Evolutionary conservation across 1,140 invertebrate species (phyloP).

Genomic region (Cotesia chilonis): DNA sequence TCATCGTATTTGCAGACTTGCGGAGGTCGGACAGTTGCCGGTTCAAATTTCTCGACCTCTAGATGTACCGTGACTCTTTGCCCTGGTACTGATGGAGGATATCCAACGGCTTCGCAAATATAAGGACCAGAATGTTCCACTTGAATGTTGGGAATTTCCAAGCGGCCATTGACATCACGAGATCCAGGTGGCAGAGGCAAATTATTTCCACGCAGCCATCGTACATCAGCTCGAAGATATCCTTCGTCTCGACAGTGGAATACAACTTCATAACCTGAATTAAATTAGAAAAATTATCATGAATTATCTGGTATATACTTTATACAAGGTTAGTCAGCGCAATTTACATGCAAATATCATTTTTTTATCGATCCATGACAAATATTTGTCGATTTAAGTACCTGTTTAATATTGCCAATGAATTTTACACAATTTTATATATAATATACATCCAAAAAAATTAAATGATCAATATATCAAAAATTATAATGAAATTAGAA

Average conservation of each 20-base stretch:
- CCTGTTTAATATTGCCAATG: neutral
- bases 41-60: slow-evolving; percentile 72
- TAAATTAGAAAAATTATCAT: neutral
- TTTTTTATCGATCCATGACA: neutral
- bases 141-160: slow-evolving; percentile 87
- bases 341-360: slow-evolving; percentile 1
- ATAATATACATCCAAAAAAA: no score
- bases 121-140: slow-evolving; percentile 80
- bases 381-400: neutral
- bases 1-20: slow-evolving; percentile 77
- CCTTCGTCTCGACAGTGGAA: slow-evolving; percentile 93
- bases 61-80: slow-evolving; percentile 72
- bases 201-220: slow-evolving; percentile 78
- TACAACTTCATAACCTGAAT: slow-evolving; percentile 84
- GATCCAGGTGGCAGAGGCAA: slow-evolving; percentile 76
- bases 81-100: slow-evolving; percentile 68
- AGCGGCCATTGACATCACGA: slow-evolving; percentile 76
- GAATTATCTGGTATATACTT: neutral
- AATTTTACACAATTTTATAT: no score
- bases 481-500: no score
- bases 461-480: no score
- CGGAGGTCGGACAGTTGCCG: slow-evolving; percentile 61
- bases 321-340: neutral
- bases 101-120: slow-evolving; percentile 81
- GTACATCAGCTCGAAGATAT: slow-evolving; percentile 75